Evolutionary conservation across 2,113 vertebrate species (phyloP).

Genomic region (Neotragus moschatus): DNA sequence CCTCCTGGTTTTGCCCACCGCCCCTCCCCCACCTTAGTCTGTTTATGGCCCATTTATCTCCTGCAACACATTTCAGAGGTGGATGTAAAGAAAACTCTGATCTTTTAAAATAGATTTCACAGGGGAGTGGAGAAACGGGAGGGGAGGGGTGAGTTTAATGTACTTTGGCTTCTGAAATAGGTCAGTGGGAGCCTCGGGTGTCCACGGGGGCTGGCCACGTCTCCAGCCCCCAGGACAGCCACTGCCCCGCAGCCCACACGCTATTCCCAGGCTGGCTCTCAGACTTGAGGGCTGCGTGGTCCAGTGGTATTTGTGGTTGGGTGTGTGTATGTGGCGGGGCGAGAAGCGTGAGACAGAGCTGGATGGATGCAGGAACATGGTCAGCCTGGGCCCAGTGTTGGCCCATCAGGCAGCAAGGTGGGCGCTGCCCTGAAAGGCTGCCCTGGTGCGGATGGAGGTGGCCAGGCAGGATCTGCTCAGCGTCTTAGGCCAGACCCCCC

Average conservation of each 20-base stretch:
- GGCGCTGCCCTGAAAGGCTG: background rate
- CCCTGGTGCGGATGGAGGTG: background rate
- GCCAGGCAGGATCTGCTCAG: rapidly evolving
- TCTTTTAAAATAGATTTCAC: slow-evolving; percentile 56
- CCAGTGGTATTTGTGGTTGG: rapidly evolving
- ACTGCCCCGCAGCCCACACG: background rate
- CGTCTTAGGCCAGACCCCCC: rapidly evolving
- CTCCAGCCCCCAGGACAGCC: background rate
- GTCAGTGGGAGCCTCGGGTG: background rate
- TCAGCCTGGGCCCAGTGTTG: rapidly evolving
- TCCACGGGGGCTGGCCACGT: rapidly evolving
- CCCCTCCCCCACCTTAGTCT: rapidly evolving
- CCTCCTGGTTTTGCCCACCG: rapidly evolving
- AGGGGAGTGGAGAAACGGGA: background rate
- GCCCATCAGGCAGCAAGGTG: rapidly evolving
- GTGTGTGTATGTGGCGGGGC: rapidly evolving
- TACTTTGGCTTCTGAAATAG: background rate
- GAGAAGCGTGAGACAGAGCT: rapidly evolving
- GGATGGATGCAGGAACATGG: rapidly evolving
- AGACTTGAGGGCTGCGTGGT: rapidly evolving
- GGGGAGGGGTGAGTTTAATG: background rate
- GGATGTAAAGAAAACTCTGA: slow-evolving; percentile 27
- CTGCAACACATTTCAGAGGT: background rate
- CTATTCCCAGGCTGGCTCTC: background rate
- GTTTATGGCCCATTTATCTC: background rate